Evolutionary conservation across 2,113 vertebrate genomes (phyloP).

Genomic region (Ochotona princeps): DNA sequence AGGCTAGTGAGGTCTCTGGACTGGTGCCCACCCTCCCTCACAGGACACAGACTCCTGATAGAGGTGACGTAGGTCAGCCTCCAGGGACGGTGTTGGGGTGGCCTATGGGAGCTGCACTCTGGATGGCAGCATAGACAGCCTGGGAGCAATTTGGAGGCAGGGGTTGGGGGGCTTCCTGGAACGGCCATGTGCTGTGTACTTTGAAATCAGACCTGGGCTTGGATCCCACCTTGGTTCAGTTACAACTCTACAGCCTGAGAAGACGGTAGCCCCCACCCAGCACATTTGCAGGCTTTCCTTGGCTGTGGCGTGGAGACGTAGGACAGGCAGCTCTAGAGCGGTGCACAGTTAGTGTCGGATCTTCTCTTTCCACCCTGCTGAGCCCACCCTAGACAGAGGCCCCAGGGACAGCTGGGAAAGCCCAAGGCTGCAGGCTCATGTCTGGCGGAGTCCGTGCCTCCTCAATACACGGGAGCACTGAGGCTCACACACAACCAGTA

Average conservation of each 20-base stretch:
- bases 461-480: neutral
- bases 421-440: neutral
- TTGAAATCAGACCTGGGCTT: neutral
- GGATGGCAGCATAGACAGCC: accelerated
- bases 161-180: neutral
- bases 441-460: neutral
- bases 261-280: neutral
- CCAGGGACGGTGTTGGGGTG: neutral
- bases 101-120: neutral
- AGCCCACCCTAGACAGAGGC: too few relatives aligned
- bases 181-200: neutral
- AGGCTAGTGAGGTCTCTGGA: neutral
- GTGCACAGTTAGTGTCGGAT: neutral
- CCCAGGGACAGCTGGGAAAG: neutral
- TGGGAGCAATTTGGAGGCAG: neutral
- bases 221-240: neutral
- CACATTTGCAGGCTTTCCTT: neutral
- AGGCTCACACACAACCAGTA: neutral
- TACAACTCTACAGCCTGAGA: neutral
- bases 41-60: neutral
- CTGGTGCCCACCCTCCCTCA: neutral
- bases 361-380: too few relatives aligned
- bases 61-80: neutral
- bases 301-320: neutral
- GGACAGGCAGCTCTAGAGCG: neutral